These are phyloP conservation scores for Andrena praecox DNA, from an alignment of 2,888 invertebrate species.

Conservation along the genomic window DNA sequence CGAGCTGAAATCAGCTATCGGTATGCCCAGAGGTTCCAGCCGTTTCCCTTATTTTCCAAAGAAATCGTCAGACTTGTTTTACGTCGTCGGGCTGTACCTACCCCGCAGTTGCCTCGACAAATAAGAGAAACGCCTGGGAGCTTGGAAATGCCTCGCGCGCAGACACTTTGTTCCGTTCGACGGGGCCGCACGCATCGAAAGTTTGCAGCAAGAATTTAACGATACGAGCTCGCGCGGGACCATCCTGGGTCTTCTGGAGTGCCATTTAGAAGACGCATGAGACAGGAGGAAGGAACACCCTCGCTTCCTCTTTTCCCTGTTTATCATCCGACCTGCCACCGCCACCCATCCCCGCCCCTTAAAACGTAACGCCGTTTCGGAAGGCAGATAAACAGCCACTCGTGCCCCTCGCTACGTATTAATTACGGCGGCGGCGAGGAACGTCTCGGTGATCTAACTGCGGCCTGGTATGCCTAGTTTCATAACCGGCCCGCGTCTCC, in stretches of 20 bases:
- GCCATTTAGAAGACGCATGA: conserved; percentile 20
- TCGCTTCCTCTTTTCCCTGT: conserved; percentile 29
- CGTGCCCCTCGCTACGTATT: conserved; percentile 62
- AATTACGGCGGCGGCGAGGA: conserved; percentile 58
- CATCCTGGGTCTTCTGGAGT: background rate
- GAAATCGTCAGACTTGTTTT: background rate
- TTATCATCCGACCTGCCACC: conserved; percentile 56
- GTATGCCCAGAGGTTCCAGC: background rate
- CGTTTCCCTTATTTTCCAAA: background rate
- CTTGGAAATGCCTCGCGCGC: background rate
- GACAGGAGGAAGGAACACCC: conserved; percentile 15
- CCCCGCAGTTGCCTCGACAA: background rate
- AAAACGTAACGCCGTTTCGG: conserved; percentile 47
- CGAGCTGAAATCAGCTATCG: background rate
- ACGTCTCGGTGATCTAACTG: conserved; percentile 32
- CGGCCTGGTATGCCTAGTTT: conserved; percentile 6
- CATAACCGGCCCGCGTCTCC: conserved; percentile 24
- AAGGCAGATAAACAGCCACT: conserved; percentile 64
- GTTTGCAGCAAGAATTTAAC: conserved; percentile 5
- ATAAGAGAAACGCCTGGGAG: background rate
- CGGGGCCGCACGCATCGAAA: background rate
- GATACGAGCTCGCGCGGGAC: background rate
- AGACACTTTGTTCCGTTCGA: background rate
- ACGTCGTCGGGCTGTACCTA: no score
- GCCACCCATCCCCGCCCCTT: conserved; percentile 22